Evolutionary conservation across 64 coral and sea anemone species (phyloP), one percentile per base, ranked within the genome.

Genomic region (Dendronephthya gigantea): DNA sequence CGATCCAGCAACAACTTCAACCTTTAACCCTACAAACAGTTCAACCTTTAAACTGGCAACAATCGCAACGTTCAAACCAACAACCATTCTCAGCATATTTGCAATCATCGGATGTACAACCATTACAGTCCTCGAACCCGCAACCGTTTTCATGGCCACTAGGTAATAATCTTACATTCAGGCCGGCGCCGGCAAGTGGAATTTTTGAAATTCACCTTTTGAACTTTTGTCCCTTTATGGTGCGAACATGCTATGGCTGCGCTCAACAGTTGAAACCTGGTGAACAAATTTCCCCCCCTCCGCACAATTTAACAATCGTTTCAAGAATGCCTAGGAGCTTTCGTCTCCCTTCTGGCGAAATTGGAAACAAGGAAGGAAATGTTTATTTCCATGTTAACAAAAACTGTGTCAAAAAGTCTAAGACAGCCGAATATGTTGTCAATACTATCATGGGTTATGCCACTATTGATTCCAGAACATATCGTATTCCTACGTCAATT

Each of bases 241-340:
- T 70, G 8, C 66, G 66, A 70, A 70, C 66, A 70, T 70, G 66
- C 66, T 70, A 9, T 70, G 66, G 66, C 66, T 70, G 66, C 29
- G 66, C 66, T 70, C 66, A 70, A 70, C 66, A 70, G 7, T 70
- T 70, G 66, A 70, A 70, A 70, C n/a, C n/a, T n/a, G n/a, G n/a
- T n/a, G n/a, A n/a, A n/a, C n/a, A n/a, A n/a, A n/a, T n/a, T n/a
- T n/a, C 66, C 66, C 66, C 8, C 29, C 66, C 66, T 70, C 66
- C 66, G 6, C 66, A 70, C 23, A n/a, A 70, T 70, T 70, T 70
- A 70, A 70, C 66, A 70, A 70, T 70, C 66, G 66, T 70, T 70
- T 70, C 66, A 70, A 70, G 66, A 70, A 70, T 70, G 66, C 66
- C 66, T 8, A 70, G 66, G 25, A 70, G 66, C 25, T 70, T 9